These are phyloP conservation scores for Elegia similella DNA, from an alignment of 2,888 invertebrate genomes.

Conservation along the genomic window DNA sequence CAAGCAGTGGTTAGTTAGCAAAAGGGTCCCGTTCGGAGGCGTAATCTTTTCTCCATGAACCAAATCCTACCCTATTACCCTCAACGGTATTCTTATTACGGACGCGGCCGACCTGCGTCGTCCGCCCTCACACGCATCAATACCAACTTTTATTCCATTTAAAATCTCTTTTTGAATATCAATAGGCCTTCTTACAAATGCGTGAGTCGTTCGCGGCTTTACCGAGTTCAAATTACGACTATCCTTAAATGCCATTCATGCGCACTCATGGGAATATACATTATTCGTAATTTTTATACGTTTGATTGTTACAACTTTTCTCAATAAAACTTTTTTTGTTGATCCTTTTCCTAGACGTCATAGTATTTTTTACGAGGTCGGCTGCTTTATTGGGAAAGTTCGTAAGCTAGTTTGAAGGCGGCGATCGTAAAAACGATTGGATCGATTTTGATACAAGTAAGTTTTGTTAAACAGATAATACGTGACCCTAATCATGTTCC, in stretches of 20 bases:
- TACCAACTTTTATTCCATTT: conserved; percentile 50
- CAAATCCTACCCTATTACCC: conserved; percentile 56
- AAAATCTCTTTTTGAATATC: conserved; percentile 51
- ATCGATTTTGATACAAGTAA: conserved; percentile 23
- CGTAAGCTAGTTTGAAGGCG: conserved; percentile 22
- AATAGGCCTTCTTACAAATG: conserved; percentile 40
- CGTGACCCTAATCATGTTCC: conserved; percentile 4
- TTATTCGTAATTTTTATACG: conserved; percentile 12
- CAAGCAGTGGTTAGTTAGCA: conserved; percentile 38
- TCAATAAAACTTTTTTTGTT: conserved; percentile 12
- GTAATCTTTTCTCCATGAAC: conserved; percentile 52
- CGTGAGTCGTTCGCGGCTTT: conserved; percentile 31
- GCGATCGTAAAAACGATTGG: conserved; percentile 23
- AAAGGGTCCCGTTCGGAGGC: conserved; percentile 42
- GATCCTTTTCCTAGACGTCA: conserved; percentile 12
- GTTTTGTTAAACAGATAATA: conserved; percentile 9
- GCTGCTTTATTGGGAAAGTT: conserved; percentile 27
- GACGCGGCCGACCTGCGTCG: conserved; percentile 34
- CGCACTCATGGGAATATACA: conserved; percentile 24
- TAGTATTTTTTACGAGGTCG: conserved; percentile 21
- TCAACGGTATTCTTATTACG: conserved; percentile 52
- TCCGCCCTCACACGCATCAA: conserved; percentile 36
- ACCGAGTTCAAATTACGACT: conserved; percentile 34
- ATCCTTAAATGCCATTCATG: conserved; percentile 30
- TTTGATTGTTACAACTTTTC: conserved; percentile 18